Evolutionary conservation across 2,888 invertebrate species (phyloP).

Genomic region (Eremobia ochroleuca): DNA sequence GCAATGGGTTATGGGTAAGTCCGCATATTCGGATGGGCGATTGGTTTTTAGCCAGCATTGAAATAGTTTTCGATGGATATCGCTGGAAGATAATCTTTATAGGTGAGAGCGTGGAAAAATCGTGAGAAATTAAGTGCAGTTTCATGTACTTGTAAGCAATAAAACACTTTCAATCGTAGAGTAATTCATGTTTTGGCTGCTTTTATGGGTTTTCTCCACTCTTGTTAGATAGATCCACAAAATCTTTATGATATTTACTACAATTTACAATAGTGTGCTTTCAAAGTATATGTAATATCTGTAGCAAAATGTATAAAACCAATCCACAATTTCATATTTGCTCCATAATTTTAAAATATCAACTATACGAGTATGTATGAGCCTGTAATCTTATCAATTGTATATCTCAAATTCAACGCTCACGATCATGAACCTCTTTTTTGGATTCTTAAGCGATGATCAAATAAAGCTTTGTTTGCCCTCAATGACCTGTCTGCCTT

Average conservation of each 20-base stretch:
- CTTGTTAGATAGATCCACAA: background rate
- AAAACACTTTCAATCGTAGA: constrained; percentile 33
- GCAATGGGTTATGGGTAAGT: constrained; percentile 11
- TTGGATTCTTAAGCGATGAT: constrained; percentile 52
- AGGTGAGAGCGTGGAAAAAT: constrained; percentile 40
- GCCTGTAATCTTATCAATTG: background rate
- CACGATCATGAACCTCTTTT: constrained; percentile 40
- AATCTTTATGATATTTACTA: background rate
- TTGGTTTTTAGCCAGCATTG: constrained; percentile 15
- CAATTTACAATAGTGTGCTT: background rate
- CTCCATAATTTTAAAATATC: background rate
- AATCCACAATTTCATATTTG: too few species aligned
- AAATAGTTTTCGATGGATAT: constrained; percentile 30
- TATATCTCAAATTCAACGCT: constrained; percentile 6
- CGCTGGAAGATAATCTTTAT: constrained; percentile 24
- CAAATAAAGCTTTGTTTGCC: constrained; percentile 46
- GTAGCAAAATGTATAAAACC: background rate
- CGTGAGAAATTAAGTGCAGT: constrained; percentile 23
- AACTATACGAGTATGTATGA: background rate
- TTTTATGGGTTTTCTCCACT: constrained; percentile 6
- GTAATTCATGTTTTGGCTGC: constrained; percentile 13
- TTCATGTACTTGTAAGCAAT: constrained; percentile 31
- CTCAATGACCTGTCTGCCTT: constrained; percentile 51
- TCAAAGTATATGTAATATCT: background rate
- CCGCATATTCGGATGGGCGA: constrained; percentile 5